These are phyloP conservation scores for Physella acuta DNA, from an alignment of 1,140 invertebrate species.

Conservation along the genomic window DNA sequence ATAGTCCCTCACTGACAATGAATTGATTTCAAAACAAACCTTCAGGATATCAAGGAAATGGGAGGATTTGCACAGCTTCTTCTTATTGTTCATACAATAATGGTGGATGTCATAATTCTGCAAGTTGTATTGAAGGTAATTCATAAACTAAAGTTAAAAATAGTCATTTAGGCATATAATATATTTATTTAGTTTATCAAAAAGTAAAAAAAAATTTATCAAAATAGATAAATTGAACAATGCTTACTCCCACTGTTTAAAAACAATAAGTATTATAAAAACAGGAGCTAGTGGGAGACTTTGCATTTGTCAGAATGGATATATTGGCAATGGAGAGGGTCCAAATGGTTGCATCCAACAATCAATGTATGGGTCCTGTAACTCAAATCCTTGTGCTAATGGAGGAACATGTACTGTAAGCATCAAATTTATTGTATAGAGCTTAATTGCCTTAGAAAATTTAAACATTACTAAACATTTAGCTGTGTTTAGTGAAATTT, in stretches of 20 bases:
- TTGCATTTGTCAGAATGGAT: slow-evolving; percentile 80
- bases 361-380: slow-evolving; percentile 59
- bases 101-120: slow-evolving; percentile 74
- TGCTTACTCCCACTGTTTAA: no score
- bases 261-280: no score
- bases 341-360: slow-evolving; percentile 70
- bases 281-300: slow-evolving; percentile 31
- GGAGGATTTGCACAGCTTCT: slow-evolving; percentile 70
- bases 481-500: no score
- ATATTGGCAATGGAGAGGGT: slow-evolving; percentile 80
- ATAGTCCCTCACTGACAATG: no score
- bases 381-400: slow-evolving; percentile 70
- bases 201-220: no score
- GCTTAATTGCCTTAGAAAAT: no score
- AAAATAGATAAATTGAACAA: no score
- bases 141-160: no score
- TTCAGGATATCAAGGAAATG: slow-evolving; percentile 77
- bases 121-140: slow-evolving; percentile 72
- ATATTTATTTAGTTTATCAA: no score
- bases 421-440: slow-evolving; percentile 33
- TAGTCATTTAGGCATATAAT: no score
- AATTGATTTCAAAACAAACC: neutral
- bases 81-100: slow-evolving; percentile 76
- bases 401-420: slow-evolving; percentile 54
- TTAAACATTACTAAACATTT: no score